Evolutionary conservation across 2,888 invertebrate genomes (phyloP).

Genomic region (Watsonalla binaria): DNA sequence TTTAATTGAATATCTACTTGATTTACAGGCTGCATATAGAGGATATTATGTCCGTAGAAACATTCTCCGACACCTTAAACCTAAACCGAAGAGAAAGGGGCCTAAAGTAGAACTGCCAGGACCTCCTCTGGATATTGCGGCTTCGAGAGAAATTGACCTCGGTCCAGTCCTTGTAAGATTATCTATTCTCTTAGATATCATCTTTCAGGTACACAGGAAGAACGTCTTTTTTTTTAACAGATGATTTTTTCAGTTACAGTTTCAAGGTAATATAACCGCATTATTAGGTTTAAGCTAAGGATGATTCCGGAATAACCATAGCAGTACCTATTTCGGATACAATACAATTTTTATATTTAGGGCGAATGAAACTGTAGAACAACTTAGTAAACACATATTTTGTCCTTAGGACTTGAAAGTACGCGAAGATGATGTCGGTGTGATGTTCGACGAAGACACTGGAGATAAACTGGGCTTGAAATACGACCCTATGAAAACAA

Average conservation of each 20-base stretch:
- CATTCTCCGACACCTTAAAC: slow-evolving; percentile 45
- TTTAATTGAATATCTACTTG: background rate
- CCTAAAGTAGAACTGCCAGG: slow-evolving; percentile 51
- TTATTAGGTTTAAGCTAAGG: too few relatives aligned
- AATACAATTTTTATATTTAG: too few relatives aligned
- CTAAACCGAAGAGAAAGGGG: slow-evolving; percentile 27
- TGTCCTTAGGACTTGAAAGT: slow-evolving; percentile 43
- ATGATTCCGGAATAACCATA: too few relatives aligned
- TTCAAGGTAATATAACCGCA: too few relatives aligned
- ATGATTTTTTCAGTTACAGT: too few relatives aligned
- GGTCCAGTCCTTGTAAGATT: slow-evolving; percentile 55
- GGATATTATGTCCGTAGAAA: slow-evolving; percentile 62
- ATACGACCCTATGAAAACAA: slow-evolving; percentile 48
- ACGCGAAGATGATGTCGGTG: slow-evolving; percentile 40
- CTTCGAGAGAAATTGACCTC: slow-evolving; percentile 55
- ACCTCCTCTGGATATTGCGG: slow-evolving; percentile 53
- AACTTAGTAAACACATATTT: slow-evolving; percentile 1
- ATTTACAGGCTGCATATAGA: slow-evolving; percentile 57
- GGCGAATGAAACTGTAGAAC: background rate
- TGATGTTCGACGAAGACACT: slow-evolving; percentile 40
- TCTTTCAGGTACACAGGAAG: too few relatives aligned
- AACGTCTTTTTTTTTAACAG: too few relatives aligned
- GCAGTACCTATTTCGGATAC: too few relatives aligned
- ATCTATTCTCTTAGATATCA: background rate
- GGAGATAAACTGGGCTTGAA: slow-evolving; percentile 35